phyloP scores from a whole-genome alignment of 1,140 invertebrate genomes.

The Teleopsis dalmanni region DNA sequence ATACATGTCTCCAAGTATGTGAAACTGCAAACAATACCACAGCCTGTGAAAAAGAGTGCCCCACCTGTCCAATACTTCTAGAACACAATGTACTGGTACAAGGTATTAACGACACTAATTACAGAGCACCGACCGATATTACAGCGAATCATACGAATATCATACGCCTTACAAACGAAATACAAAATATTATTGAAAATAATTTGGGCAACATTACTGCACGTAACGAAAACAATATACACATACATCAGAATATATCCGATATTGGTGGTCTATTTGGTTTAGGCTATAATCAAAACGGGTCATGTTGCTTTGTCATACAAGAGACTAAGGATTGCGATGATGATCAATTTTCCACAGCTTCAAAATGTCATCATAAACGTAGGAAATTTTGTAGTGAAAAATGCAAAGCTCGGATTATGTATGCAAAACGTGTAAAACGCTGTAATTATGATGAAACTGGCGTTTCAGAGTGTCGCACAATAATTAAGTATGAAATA shows the following conservation, averaged over 20 bases:
- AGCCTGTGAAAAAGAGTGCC: constrained; percentile 20
- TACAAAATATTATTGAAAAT: constrained; percentile 29
- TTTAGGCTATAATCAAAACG: constrained; percentile 28
- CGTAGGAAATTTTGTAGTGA: constrained; percentile 25
- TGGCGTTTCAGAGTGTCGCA: constrained; percentile 12
- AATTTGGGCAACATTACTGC: constrained; percentile 17
- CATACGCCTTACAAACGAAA: constrained; percentile 31
- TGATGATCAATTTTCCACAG: neutral
- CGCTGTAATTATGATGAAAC: constrained; percentile 16
- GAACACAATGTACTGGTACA: constrained; percentile 30
- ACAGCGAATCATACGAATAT: constrained; percentile 33
- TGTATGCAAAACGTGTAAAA: constrained; percentile 25
- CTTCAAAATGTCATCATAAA: constrained; percentile 13
- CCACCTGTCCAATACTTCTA: constrained; percentile 25
- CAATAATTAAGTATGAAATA: constrained; percentile 17
- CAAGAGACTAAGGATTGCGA: constrained; percentile 16
- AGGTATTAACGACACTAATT: constrained; percentile 30
- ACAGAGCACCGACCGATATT: constrained; percentile 4
- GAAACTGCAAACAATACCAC: neutral
- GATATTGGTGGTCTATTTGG: constrained; percentile 32
- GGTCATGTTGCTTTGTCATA: constrained; percentile 31
- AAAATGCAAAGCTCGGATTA: constrained; percentile 27
- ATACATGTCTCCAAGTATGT: constrained; percentile 16
- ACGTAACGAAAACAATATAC: constrained; percentile 23
- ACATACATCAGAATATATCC: constrained; percentile 29